phyloP scores from a whole-genome alignment of 2,888 invertebrate genomes.

The Sinotaia quadrata region DNA sequence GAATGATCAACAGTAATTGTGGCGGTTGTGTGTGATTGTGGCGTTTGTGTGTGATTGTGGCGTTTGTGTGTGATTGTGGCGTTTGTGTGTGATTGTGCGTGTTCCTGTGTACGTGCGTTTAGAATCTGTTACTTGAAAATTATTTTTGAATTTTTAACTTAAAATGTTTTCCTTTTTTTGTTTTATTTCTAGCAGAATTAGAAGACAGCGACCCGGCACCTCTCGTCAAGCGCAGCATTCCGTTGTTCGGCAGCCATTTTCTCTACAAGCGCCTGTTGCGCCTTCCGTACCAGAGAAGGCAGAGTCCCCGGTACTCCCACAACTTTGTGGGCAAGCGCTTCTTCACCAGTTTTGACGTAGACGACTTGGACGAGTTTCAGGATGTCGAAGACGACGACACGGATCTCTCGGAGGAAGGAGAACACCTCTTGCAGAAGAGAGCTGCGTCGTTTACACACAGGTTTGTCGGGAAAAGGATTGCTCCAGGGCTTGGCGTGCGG shows the following conservation, averaged over 20 bases:
- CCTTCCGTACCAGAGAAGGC: constrained; percentile 20
- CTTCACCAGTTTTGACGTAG: too few relatives aligned
- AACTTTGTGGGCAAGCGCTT: constrained; percentile 30
- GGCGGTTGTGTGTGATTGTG: constrained; percentile 1
- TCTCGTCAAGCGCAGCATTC: constrained; percentile 10
- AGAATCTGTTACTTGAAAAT: neutral
- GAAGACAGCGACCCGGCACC: neutral
- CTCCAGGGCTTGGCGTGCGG: neutral
- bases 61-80: constrained; percentile 6
- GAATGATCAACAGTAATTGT: neutral
- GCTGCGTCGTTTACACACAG: constrained; percentile 6
- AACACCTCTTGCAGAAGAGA: neutral
- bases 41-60: constrained; percentile 1
- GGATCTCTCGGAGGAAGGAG: neutral
- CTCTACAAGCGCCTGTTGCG: constrained; percentile 23
- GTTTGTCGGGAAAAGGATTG: constrained; percentile 18
- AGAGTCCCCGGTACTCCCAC: constrained; percentile 17
- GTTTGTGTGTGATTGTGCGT: constrained; percentile 14
- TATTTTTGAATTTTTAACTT: neutral
- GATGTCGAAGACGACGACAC: neutral
- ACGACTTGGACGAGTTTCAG: neutral
- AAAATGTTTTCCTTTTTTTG: neutral
- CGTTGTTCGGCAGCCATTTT: constrained; percentile 24
- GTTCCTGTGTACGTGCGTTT: constrained; percentile 6
- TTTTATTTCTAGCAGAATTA: neutral